Percentiles rank a stretch among this genome's conserved stretches.
These are phyloP conservation scores for Hydraecia micacea DNA, from an alignment of 2,888 invertebrate genomes.

Conservation along the genomic window DNA sequence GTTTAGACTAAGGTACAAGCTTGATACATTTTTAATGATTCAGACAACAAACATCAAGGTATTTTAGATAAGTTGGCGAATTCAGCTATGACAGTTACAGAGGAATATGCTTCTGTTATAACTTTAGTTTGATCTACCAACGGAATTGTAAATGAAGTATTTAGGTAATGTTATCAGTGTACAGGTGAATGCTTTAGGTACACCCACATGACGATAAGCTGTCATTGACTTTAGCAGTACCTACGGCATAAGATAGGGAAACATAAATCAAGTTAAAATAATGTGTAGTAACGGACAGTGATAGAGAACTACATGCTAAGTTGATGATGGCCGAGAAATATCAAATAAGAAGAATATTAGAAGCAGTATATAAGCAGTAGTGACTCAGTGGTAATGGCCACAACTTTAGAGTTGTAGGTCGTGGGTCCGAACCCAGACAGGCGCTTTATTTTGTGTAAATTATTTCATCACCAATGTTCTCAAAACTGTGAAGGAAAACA, in stretches of 20 bases:
- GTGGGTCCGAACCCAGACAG: no score
- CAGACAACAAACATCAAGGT: neutral
- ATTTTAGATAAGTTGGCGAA: neutral
- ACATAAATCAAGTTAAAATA: neutral
- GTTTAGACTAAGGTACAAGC: slow-evolving; percentile 7
- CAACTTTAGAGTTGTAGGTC: no score
- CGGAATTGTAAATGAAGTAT: slow-evolving; percentile 21
- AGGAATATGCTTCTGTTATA: neutral
- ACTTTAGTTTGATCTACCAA: neutral
- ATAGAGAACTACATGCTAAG: neutral
- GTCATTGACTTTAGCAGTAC: neutral
- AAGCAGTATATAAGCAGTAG: no score
- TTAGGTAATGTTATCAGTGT: slow-evolving; percentile 32
- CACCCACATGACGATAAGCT: neutral
- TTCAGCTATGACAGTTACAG: neutral
- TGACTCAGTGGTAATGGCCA: no score
- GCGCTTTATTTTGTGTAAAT: no score
- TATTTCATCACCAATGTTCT: no score
- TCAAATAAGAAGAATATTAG: neutral
- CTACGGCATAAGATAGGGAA: neutral
- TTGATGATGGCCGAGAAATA: neutral
- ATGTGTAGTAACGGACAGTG: neutral
- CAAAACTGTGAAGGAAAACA: no score
- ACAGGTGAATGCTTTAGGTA: slow-evolving; percentile 9
- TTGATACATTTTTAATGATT: slow-evolving; percentile 14